Conservation (phyloP, 2,113 vertebrate genomes). For the Pipa parva region DNA sequence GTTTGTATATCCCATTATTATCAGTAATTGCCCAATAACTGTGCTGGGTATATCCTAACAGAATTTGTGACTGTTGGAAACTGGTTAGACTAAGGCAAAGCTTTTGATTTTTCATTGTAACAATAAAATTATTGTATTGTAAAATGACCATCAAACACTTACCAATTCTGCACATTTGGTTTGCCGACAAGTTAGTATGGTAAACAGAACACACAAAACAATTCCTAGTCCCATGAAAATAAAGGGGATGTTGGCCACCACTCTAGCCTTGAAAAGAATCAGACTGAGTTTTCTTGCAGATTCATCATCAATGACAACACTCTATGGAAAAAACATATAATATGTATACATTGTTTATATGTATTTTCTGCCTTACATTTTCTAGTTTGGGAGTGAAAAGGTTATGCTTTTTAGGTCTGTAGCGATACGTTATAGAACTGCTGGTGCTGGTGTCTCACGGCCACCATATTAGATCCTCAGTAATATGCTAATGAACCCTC, state of each 20-base stretch:
- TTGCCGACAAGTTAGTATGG: slow-evolving; percentile 69
- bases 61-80: neutral
- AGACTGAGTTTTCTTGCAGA: slow-evolving; percentile 67
- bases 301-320: slow-evolving; percentile 74
- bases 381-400: neutral
- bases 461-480: too few species aligned
- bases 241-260: slow-evolving; percentile 81
- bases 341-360: too few species aligned
- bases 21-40: neutral
- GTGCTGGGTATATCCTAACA: neutral
- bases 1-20: too few species aligned
- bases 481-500: too few species aligned
- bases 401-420: neutral
- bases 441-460: too few species aligned
- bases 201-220: slow-evolving; percentile 75
- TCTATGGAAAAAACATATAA: slow-evolving; percentile 58
- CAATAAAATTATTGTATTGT: neutral
- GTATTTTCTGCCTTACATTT: neutral
- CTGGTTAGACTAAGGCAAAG: neutral
- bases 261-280: slow-evolving; percentile 54
- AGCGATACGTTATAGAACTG: too few species aligned
- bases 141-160: neutral
- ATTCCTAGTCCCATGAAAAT: slow-evolving; percentile 80
- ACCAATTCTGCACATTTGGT: slow-evolving; percentile 66
- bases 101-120: neutral